A percentile compares a stretch with the other conserved stretches of the same genome.
Conservation (phyloP, 2,888 invertebrate species). For the Saturnia pavonia region DNA sequence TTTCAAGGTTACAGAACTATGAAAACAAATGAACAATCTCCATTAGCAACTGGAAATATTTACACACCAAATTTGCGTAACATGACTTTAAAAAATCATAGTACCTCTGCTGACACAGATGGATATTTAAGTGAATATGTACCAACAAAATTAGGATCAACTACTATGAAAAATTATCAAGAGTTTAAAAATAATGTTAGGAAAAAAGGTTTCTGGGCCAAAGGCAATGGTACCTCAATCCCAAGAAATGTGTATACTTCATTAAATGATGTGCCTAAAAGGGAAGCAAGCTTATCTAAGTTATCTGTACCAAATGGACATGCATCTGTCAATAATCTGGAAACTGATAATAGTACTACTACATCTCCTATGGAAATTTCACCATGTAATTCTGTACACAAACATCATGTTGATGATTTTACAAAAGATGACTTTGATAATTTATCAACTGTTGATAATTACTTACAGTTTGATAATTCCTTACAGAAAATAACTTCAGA, state of each 20-base stretch:
- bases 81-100: constrained; percentile 56
- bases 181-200: constrained; percentile 74
- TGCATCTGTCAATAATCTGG: not conserved
- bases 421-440: constrained; percentile 50
- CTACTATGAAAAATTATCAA: constrained; percentile 72
- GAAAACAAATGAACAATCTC: constrained; percentile 56
- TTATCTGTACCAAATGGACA: not conserved
- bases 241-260: constrained; percentile 34
- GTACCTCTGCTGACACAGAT: constrained; percentile 52
- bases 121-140: constrained; percentile 73
- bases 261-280: constrained; percentile 1
- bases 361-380: not conserved
- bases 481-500: constrained; percentile 24
- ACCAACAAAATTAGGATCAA: constrained; percentile 68
- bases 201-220: constrained; percentile 73
- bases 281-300: not conserved
- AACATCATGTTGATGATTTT: constrained; percentile 41
- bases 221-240: constrained; percentile 62
- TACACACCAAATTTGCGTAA: constrained; percentile 65
- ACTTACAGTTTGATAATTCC: constrained; percentile 51
- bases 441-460: constrained; percentile 39
- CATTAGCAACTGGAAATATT: constrained; percentile 68
- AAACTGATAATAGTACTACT: not conserved
- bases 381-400: constrained; percentile 1
- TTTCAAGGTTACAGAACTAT: constrained; percentile 66